A percentile compares a stretch with the other conserved stretches of the same genome.
These are phyloP conservation scores for Drosophila eohydei DNA, from an alignment of 2,888 invertebrate genomes.

Conservation along the genomic window DNA sequence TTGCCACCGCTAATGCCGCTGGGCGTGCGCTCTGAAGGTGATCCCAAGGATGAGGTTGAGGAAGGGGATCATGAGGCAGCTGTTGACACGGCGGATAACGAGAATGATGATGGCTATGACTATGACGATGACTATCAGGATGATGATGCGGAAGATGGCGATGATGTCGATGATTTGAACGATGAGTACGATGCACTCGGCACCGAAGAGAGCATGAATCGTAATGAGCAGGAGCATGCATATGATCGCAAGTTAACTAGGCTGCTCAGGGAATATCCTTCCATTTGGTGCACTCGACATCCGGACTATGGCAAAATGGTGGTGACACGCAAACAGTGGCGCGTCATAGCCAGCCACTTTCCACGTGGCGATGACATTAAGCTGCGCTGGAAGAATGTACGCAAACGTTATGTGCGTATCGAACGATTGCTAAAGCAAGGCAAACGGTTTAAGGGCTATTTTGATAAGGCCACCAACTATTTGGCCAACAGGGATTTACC, in stretches of 20 bases:
- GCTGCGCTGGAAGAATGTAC: conserved; percentile 81
- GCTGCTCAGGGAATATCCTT: conserved; percentile 78
- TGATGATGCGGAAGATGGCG: conserved; percentile 58
- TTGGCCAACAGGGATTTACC: conserved; percentile 77
- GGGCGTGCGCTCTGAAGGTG: conserved; percentile 68
- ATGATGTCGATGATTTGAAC: conserved; percentile 62
- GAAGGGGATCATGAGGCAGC: conserved; percentile 27
- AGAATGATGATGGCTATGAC: conserved; percentile 41
- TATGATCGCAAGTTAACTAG: conserved; percentile 80
- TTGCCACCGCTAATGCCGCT: conserved; percentile 76
- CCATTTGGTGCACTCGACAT: conserved; percentile 82
- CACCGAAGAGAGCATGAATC: conserved; percentile 81
- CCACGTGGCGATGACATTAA: conserved; percentile 78
- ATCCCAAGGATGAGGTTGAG: conserved; percentile 62
- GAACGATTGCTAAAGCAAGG: conserved; percentile 73
- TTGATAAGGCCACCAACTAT: conserved; percentile 82
- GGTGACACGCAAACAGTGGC: conserved; percentile 81
- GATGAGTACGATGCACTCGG: conserved; percentile 62
- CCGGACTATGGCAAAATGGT: conserved; percentile 81
- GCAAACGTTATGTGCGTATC: conserved; percentile 79
- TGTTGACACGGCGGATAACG: conserved; percentile 26
- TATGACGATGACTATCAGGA: conserved; percentile 32
- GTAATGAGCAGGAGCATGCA: conserved; percentile 80
- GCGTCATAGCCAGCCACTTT: conserved; percentile 79
- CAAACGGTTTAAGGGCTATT: conserved; percentile 82